A percentile compares a stretch with the other conserved stretches of the same genome.
phyloP scores from a whole-genome alignment of 64 coral and sea anemone genomes.

The Anthopleura sola region DNA sequence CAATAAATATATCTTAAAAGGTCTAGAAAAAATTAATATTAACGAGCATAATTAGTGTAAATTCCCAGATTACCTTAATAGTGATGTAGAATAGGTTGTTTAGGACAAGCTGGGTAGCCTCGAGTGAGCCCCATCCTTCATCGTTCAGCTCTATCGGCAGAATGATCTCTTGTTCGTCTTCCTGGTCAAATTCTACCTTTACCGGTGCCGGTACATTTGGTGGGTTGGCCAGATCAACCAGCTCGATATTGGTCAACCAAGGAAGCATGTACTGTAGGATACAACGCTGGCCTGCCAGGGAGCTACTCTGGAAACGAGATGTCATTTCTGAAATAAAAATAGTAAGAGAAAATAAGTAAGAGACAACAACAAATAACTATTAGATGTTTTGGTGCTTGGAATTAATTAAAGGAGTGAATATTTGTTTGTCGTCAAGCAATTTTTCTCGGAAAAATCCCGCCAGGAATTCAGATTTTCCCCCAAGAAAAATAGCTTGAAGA shows the following conservation, averaged over 20 bases:
- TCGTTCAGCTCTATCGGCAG: slow-evolving; percentile 73
- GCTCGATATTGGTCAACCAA: slow-evolving; percentile 88
- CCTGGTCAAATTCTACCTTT: slow-evolving; percentile 51
- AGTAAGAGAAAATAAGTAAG: background rate
- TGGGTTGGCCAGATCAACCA: slow-evolving; percentile 84
- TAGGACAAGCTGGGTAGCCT: slow-evolving; percentile 88
- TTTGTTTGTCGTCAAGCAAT: no score
- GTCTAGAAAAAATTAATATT: no score
- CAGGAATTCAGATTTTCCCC: no score
- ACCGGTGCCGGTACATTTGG: slow-evolving; percentile 21
- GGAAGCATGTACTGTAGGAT: slow-evolving; percentile 93
- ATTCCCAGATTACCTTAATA: slow-evolving; percentile 62
- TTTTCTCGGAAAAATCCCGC: no score
- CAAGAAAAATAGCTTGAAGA: no score
- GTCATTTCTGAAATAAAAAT: slow-evolving; percentile 74
- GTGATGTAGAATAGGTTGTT: slow-evolving; percentile 96
- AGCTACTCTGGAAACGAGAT: slow-evolving; percentile 79
- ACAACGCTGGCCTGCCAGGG: slow-evolving; percentile 72
- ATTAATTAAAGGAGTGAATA: no score
- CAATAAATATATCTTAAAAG: no score
- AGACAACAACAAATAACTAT: no score
- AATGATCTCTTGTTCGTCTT: slow-evolving; percentile 57
- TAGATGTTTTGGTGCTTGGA: no score
- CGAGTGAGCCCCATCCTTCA: slow-evolving; percentile 95
- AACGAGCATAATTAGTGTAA: background rate